Base-by-base conservation (phyloP, 1,140 invertebrate species). In the Sminthurinus signatus region DNA sequence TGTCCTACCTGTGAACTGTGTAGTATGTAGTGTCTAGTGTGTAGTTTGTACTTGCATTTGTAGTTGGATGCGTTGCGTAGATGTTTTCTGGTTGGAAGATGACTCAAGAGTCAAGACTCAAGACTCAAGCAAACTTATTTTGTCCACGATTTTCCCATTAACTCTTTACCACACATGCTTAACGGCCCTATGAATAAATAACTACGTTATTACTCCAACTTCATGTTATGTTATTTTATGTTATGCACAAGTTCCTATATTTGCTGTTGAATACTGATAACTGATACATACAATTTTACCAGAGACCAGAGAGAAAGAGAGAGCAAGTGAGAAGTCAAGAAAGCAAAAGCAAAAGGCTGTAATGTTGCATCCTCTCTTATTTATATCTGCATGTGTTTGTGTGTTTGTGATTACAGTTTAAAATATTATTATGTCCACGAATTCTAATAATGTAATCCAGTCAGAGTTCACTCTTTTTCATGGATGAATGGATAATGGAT, bases 121-220 rank as follows among this genome's bases (percentile, higher is more conserved):
- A 46, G 15, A 4, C 21, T 46, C 21, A 46, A 17, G 36, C 8
- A 17, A 39, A 17, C 8, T 17, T n/a, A 14, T 46, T 46, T 46
- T 46, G 4, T n/a, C 44, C 44, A 46, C 44, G 44, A 46, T 46
- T 46, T 46, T 46, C 15, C 44, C 19, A 46, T 46, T 46, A 46
- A 10, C 44, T 21, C 15, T 46, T 46, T 46, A 46, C 44, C 44
- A 21, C 44, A 46, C 44, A 46, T 19, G 19, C 21, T 39, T 39
- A 39, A 39, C 36, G 36, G 36, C 36, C 36, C 8, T 39, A 10
- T 39, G 36, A 39, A 39, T 39, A 17, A 39, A 39, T 39, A 39
- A 17, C 8, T 17, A 39, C 8, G 17, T 39, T 17, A 39, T 10
- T 8, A 39, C 36, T 8, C 8, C 36, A 39, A 17, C 8, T 39